Conservation (phyloP, 2,888 invertebrate genomes). For the Melieria crassipennis region DNA sequence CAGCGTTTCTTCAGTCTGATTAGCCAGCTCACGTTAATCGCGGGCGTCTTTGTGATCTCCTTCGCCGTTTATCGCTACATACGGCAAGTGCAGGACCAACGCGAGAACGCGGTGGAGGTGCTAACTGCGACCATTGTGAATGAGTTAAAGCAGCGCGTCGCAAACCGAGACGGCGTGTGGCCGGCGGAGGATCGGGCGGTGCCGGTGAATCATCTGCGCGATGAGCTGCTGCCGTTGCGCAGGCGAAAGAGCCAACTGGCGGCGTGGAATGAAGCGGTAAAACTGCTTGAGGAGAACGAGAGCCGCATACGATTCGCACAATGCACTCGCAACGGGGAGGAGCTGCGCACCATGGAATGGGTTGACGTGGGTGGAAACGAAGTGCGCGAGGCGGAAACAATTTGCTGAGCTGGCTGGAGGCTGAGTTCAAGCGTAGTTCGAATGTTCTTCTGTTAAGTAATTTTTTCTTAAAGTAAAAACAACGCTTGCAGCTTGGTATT, state of each 20-base stretch:
- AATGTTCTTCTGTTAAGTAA: no score
- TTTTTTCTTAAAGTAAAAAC: no score
- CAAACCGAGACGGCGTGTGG: conserved; percentile 46
- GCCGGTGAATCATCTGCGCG: conserved; percentile 89
- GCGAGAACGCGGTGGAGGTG: conserved; percentile 50
- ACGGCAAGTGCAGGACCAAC: conserved; percentile 47
- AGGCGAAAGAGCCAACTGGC: conserved; percentile 75
- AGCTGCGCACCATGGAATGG: conserved; percentile 92
- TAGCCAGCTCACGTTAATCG: conserved; percentile 63
- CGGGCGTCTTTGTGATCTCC: conserved; percentile 62
- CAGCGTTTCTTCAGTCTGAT: conserved; percentile 62
- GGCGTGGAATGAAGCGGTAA: conserved; percentile 88
- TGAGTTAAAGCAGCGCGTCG: conserved; percentile 67
- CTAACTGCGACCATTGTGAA: conserved; percentile 57
- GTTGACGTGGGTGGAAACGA: conserved; percentile 63
- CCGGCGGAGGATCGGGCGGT: conserved; percentile 64
- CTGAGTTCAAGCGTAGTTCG: no score
- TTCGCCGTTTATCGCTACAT: conserved; percentile 40
- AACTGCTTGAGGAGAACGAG: conserved; percentile 80
- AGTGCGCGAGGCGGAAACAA: no score
- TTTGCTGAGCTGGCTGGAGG: no score
- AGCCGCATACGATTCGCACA: conserved; percentile 86
- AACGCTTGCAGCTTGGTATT: no score
- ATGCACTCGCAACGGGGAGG: conserved; percentile 88
- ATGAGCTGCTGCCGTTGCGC: conserved; percentile 85